Base-by-base conservation (phyloP, 2,888 invertebrate genomes). In the Saturnia pavonia region DNA sequence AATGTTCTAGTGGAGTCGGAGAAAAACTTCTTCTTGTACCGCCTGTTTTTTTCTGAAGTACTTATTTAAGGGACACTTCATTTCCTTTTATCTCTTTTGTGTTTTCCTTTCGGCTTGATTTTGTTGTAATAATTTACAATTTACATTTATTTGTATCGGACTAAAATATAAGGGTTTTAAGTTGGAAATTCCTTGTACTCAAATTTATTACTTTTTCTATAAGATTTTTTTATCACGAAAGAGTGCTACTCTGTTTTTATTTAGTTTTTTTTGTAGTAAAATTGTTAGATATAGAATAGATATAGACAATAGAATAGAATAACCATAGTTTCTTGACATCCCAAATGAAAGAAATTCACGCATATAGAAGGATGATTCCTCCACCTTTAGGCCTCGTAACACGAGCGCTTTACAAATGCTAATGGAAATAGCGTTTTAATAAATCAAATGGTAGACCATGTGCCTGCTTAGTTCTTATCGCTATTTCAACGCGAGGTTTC, bases 21-120 rank as follows among this genome's bases (percentile, higher is more conserved):
- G 40, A 40, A 42, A 54, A 68, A 68, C 40, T 51, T 54, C 9
- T 67, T 42, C 51, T 40, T 11, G 40, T 57, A 40, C 34, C 40
- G 34, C 9, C 11, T 65, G 19, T 63, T 65, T 60, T 27, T 14
- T 25, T 6, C 27, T 60, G 27, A 25, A 60, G 65, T 19, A 65
- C 65, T 65, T 65, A 60, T 65, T 65, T 65, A 65, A 65, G 65
- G 65, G 65, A 40, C 65, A 65, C 65, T 65, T 19, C 65, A 40
- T 65, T 65, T 65, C 27, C 57, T 60, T 65, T 40, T 65, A 65
- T 65, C 40, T 65, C 40, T 40, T n/a, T 65, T 65, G 11, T 40
- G 16, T 65, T 65, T 65, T 65, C 27, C 27, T 25, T 60, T 60
- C 25, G 57, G 25, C 57, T 27, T 60, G 57, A 60, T 60, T 60